Percentiles rank a stretch among this genome's conserved stretches.
phyloP scores from a whole-genome alignment of 2,888 invertebrate genomes.

The Branchinecta sandiegonensis region DNA sequence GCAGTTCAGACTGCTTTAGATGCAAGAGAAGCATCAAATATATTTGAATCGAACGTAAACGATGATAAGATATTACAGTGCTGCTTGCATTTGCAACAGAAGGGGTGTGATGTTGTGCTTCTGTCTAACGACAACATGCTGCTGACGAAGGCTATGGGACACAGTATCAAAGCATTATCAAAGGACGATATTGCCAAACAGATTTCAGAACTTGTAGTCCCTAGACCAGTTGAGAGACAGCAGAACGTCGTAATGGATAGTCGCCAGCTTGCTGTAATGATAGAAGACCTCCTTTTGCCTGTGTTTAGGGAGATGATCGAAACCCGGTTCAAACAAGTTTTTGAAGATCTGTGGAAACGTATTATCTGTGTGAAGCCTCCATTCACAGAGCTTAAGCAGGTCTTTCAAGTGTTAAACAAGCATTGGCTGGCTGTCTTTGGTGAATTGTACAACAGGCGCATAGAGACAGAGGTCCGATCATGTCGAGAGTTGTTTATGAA shows the following conservation, averaged over 20 bases:
- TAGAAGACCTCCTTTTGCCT: background rate
- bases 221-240: background rate
- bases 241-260: background rate
- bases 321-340: background rate
- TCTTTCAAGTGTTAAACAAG: background rate
- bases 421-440: constrained; percentile 11
- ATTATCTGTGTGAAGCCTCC: constrained; percentile 11
- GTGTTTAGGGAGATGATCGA: constrained; percentile 12
- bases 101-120: background rate
- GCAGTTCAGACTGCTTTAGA: background rate
- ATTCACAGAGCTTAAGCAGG: background rate
- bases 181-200: constrained; percentile 14
- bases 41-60: constrained; percentile 1
- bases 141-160: constrained; percentile 5
- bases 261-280: background rate
- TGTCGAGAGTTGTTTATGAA: background rate
- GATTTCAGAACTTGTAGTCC: background rate
- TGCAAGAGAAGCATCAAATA: constrained; percentile 4
- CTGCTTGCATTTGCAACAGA: background rate
- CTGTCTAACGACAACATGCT: constrained; percentile 12
- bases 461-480: background rate
- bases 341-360: background rate
- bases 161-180: background rate
- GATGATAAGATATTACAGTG: constrained; percentile 9
- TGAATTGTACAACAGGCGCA: constrained; percentile 3